These are phyloP conservation scores for Crotalus adamanteus DNA, from an alignment of 2,797 vertebrate species.

Conservation along the genomic window DNA sequence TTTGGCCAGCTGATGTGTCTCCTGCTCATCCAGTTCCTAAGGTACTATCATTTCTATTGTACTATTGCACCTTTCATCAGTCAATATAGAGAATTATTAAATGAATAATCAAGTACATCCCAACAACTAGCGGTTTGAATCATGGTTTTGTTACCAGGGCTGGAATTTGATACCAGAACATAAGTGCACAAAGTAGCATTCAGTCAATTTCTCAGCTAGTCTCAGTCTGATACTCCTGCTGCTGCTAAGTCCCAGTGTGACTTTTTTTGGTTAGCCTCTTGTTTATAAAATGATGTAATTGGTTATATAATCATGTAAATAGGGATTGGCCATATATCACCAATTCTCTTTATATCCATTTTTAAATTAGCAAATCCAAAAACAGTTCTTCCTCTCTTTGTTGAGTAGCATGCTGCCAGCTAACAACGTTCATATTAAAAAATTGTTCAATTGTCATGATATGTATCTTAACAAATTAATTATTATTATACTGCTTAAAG, in stretches of 20 bases:
- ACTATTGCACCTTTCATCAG: slow-evolving; percentile 57
- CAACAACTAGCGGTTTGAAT: slow-evolving; percentile 53
- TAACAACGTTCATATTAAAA: not conserved
- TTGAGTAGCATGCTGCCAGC: slow-evolving; percentile 11
- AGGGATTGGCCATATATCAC: slow-evolving; percentile 12
- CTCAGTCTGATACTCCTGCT: slow-evolving; percentile 44
- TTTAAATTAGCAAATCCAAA: slow-evolving; percentile 29
- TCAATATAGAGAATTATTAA: slow-evolving; percentile 55
- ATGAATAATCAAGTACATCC: slow-evolving; percentile 48
- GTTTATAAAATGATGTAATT: slow-evolving; percentile 5
- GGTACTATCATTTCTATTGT: slow-evolving; percentile 71
- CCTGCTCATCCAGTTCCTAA: slow-evolving; percentile 75
- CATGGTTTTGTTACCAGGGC: slow-evolving; percentile 54
- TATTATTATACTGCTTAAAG: not conserved
- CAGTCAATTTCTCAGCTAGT: slow-evolving; percentile 45
- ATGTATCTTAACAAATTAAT: fast-evolving
- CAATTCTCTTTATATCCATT: slow-evolving; percentile 26
- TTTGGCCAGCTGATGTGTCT: slow-evolving; percentile 75
- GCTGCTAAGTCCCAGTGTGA: slow-evolving; percentile 13
- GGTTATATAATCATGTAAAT: slow-evolving; percentile 8
- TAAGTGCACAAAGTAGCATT: slow-evolving; percentile 38
- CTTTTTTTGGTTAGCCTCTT: not conserved
- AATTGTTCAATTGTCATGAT: slow-evolving; percentile 13
- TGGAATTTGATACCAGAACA: slow-evolving; percentile 55
- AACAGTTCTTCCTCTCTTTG: slow-evolving; percentile 37